These are phyloP conservation scores for Vipera latastei DNA, from an alignment of 2,797 vertebrate genomes.

Conservation along the genomic window DNA sequence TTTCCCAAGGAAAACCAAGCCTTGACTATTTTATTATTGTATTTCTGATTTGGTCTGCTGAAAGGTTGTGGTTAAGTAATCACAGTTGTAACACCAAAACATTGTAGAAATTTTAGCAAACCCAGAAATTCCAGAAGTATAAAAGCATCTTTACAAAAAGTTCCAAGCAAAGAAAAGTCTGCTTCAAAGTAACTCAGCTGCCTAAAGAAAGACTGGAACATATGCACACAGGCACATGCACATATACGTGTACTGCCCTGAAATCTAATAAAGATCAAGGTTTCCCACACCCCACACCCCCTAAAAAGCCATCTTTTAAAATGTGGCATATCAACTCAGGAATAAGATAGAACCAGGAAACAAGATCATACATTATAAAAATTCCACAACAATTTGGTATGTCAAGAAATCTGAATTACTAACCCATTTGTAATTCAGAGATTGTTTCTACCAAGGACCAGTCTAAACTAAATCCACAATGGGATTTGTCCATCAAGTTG, in stretches of 20 bases:
- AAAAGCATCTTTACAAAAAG: neutral
- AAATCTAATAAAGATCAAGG: neutral
- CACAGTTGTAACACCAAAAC: neutral
- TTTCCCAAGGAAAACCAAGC: neutral
- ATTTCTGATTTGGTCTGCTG: neutral
- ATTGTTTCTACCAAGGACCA: slow-evolving; percentile 97
- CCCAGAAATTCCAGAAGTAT: neutral
- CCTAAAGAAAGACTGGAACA: neutral
- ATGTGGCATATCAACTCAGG: neutral
- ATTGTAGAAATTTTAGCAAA: neutral
- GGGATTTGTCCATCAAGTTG: slow-evolving; percentile 95
- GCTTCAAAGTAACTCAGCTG: neutral
- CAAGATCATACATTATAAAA: neutral
- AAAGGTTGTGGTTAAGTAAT: neutral
- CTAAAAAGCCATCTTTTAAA: neutral
- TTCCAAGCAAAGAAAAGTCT: neutral
- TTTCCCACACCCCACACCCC: neutral
- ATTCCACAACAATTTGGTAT: neutral
- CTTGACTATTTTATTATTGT: neutral
- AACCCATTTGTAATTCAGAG: slow-evolving; percentile 95
- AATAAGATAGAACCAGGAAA: neutral
- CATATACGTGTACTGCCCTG: neutral
- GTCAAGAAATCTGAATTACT: slow-evolving; percentile 50
- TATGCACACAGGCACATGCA: neutral
- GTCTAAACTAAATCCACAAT: slow-evolving; percentile 94